These are phyloP conservation scores for Ctenomys sociabilis DNA, from an alignment of 2,113 vertebrate genomes.

Conservation along the genomic window DNA sequence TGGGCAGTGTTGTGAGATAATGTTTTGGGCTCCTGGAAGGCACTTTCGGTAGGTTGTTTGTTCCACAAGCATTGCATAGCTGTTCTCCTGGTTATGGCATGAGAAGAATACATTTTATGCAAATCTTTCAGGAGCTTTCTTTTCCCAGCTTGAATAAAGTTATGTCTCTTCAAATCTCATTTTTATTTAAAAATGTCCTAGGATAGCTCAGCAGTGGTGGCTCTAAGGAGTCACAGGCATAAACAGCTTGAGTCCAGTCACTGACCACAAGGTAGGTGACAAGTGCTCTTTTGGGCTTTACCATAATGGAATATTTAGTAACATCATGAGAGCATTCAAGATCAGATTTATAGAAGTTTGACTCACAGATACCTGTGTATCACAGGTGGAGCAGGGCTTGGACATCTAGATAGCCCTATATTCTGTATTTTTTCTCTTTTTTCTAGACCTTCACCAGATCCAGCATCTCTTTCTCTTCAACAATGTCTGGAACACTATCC, in stretches of 20 bases:
- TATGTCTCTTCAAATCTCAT: not conserved
- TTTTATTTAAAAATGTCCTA: constrained; percentile 46
- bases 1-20: not conserved
- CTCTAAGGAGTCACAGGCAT: constrained; percentile 9
- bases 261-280: constrained; percentile 14
- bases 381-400: not conserved
- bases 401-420: not conserved
- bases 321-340: not conserved
- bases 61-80: not conserved
- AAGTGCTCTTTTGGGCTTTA: constrained; percentile 39
- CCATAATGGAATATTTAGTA: constrained; percentile 15
- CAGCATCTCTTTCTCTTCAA: constrained; percentile 9
- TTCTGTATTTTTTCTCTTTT: not conserved
- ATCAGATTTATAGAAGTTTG: not conserved
- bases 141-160: not conserved
- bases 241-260: constrained; percentile 60
- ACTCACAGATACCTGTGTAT: constrained; percentile 59
- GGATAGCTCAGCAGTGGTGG: constrained; percentile 13
- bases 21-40: not conserved
- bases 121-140: constrained; percentile 4
- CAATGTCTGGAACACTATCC: not conserved
- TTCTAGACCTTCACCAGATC: not conserved
- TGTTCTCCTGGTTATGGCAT: not conserved
- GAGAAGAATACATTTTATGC: not conserved
- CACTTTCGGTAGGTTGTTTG: not conserved